These are phyloP conservation scores for Microcaecilia unicolor DNA, from an alignment of 2,797 vertebrate genomes.

Conservation along the genomic window DNA sequence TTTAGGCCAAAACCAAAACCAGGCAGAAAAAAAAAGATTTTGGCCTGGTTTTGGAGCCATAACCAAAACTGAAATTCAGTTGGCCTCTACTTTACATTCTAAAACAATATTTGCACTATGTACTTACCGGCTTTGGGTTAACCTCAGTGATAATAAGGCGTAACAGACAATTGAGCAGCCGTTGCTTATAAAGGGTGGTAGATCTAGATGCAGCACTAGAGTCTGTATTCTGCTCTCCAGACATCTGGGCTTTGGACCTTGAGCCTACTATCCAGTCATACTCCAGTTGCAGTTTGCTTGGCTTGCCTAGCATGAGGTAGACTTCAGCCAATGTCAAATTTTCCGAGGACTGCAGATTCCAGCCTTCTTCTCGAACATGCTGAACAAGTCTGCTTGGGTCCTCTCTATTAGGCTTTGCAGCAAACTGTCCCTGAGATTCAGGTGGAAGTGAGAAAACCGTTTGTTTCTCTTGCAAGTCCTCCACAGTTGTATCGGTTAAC, in stretches of 20 bases:
- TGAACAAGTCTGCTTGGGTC: slow-evolving; percentile 56
- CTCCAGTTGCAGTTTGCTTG: slow-evolving; percentile 88
- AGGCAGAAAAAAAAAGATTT: no score
- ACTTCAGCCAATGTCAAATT: slow-evolving; percentile 93
- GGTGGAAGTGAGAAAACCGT: slow-evolving; percentile 24
- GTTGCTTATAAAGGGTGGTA: slow-evolving; percentile 58
- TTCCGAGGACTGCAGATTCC: slow-evolving; percentile 79
- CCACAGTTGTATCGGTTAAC: slow-evolving; percentile 19
- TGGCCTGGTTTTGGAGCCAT: no score
- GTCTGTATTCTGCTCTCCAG: slow-evolving; percentile 13
- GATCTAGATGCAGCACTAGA: slow-evolving; percentile 20
- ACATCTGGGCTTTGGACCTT: slow-evolving; percentile 34
- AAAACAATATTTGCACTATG: no score
- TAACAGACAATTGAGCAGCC: slow-evolving; percentile 80
- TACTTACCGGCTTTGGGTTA: slow-evolving; percentile 85
- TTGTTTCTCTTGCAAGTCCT: slow-evolving; percentile 60
- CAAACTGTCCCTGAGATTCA: slow-evolving; percentile 48
- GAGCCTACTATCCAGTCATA: slow-evolving; percentile 84
- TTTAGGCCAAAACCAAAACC: no score
- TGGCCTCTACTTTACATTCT: no score
- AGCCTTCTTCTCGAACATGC: slow-evolving; percentile 85
- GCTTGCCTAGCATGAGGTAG: slow-evolving; percentile 98
- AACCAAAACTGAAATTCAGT: no score
- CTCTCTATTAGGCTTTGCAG: slow-evolving; percentile 46
- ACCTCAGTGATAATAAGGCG: slow-evolving; percentile 87